Evolutionary conservation across 2,113 vertebrate species (phyloP).

Genomic region (Heterotilapia buettikoferi): DNA sequence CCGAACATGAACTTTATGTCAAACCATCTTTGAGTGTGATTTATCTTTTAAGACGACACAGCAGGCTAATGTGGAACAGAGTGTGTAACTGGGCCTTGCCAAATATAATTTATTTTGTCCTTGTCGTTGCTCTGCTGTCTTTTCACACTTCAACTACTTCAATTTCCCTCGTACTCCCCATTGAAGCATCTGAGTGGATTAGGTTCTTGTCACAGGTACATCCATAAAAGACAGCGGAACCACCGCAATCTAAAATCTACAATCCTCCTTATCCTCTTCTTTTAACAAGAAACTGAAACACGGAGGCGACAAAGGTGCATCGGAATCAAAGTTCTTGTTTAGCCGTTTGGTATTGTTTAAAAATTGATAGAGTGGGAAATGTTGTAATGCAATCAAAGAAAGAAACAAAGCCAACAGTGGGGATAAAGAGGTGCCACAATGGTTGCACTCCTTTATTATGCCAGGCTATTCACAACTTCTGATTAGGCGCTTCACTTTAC

Average conservation of each 20-base stretch:
- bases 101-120: neutral
- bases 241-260: neutral
- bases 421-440: neutral
- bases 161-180: neutral
- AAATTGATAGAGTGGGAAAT: neutral
- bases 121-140: neutral
- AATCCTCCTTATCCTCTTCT: neutral
- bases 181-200: neutral
- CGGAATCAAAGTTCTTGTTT: neutral
- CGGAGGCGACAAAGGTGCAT: neutral
- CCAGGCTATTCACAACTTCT: constrained; percentile 8
- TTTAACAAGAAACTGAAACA: neutral
- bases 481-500: constrained; percentile 18
- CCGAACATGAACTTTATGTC: neutral
- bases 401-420: neutral
- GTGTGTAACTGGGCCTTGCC: neutral
- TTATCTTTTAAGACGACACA: neutral
- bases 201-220: neutral
- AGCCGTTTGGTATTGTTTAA: neutral
- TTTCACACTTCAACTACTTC: constrained; percentile 8
- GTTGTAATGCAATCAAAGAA: neutral
- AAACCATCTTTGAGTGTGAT: neutral
- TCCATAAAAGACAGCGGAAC: neutral
- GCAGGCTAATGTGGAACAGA: neutral
- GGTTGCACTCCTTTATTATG: constrained; percentile 13